Base-by-base conservation (phyloP, 2,113 vertebrate species). In the Elanus axillaris region DNA sequence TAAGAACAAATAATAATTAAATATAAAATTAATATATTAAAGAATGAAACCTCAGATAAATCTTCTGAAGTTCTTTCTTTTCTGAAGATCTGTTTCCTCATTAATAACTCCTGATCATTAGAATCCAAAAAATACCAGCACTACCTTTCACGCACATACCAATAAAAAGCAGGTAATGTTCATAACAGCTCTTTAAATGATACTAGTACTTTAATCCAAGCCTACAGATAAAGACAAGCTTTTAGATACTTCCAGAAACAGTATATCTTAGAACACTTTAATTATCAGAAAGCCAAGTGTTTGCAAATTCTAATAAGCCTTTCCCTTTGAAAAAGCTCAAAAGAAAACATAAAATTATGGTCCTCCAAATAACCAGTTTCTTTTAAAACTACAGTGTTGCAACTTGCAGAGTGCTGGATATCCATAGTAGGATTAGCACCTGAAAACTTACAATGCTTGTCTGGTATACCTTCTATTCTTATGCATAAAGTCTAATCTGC, bases 1-100 rank as follows among this genome's bases (percentile, higher is more conserved):
- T 99, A 98, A 92, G 74, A 97, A 94, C 93, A 98, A 97, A 86
- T 42, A 75, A 75, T 18, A 86, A 60, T 80, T 47, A 91, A 91
- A 88, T 17, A 50, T 2, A 82, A 74, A 85, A 68, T 90, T 77
- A 88, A n/a, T 66, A 86, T 25, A 27, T 52, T 93, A 32, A 59
- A 77, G 59, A 90, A 92, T 31, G 5, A 90, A 92, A 79, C 5
- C 16, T 93, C 29, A 48, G 20, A 50, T 16, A 62, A 62, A 55
- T 66, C 27, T 74, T 83, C 22, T 42, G 12, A 42, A 76, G 21
- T 76, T n/a, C n/a, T n/a, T 94, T 42, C 11, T 42, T 12, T 73
- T 82, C 21, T 42, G 11, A 40, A 75, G 20, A 72, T 43, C 36
- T 15, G 34, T 78, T 72, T 90, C 31, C 27, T 75, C 55, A 71